A percentile compares a stretch with the other conserved stretches of the same genome.
Evolutionary conservation across 2,113 vertebrate species (phyloP).

Genomic region (Dasypus novemcinctus): DNA sequence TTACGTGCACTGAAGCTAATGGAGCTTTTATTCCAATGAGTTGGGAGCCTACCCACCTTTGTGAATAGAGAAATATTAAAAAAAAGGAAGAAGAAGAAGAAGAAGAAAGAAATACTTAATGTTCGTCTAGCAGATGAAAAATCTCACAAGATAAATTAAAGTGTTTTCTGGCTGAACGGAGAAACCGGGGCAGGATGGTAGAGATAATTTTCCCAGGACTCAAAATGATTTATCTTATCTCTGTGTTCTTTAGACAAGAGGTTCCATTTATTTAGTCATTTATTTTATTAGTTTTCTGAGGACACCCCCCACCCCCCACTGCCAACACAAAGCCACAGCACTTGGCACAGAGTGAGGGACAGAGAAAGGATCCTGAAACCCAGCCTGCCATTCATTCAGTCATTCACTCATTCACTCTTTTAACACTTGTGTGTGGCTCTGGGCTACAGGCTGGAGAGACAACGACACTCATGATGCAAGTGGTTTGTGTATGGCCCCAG

Average conservation of each 20-base stretch:
- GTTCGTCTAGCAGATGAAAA: conserved; percentile 65
- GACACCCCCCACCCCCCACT: neutral
- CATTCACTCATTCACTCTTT: neutral
- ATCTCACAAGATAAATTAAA: conserved; percentile 79
- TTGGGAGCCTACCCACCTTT: conserved; percentile 79
- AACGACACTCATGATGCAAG: neutral
- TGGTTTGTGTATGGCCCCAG: neutral
- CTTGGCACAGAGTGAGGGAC: neutral
- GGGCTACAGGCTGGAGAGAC: neutral
- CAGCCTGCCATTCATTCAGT: neutral
- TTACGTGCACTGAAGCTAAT: conserved; percentile 73
- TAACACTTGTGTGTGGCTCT: neutral
- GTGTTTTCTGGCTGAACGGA: conserved; percentile 76
- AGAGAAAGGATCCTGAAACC: neutral
- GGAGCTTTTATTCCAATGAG: conserved; percentile 78
- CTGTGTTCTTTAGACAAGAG: conserved; percentile 71
- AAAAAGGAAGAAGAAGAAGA: neutral
- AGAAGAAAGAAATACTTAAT: conserved; percentile 65
- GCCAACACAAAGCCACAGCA: neutral
- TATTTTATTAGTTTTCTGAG: conserved; percentile 75
- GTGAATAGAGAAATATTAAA: conserved; percentile 57
- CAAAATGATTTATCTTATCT: conserved; percentile 79
- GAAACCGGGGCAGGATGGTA: conserved; percentile 55
- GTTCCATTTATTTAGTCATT: conserved; percentile 77
- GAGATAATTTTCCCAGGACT: conserved; percentile 76